Evolutionary conservation across 37 sponge, comb jelly and placozoan genomes (phyloP), one percentile per base, ranked within the genome.

Genomic region (Chondrilla cf. caribensis): DNA sequence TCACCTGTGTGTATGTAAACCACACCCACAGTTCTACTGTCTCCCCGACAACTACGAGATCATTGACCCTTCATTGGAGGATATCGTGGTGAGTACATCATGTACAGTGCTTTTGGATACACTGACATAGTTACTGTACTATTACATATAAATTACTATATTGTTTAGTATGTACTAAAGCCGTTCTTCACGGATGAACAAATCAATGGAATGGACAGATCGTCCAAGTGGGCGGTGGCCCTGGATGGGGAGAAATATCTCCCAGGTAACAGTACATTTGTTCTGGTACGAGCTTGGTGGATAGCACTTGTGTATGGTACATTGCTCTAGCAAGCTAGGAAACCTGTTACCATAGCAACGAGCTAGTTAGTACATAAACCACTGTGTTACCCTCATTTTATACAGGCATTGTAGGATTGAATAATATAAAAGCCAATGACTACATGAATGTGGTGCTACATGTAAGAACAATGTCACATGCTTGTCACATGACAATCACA

Each of bases 21-120:
- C 24, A 7, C 42, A 29, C 47, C 57, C 47, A 18, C 44, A 90
- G 68, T 59, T 86, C 51, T 60, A 21, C 81, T 98, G 99, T 38
- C 89, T 98, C 22, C 99, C 99, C 0, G 99, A 98, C 87, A 96
- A 98, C 87, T 98, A 98, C 68, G 87, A 93, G 83, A 95, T 98
- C 77, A 87, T 93, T 82, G 99, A 98, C 83, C 78, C 99, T 0
- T 96, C 99, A 26, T 84, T 98, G 15, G 99, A 96, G 38, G 99
- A 98, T 84, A 98, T 98, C 33, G 95, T 95, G 81, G 96, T 95
- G 64, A 28, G 77, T 66, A 32, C 0, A 47, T 55, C 21, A 32
- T 19, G n/a, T n/a, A n/a, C n/a, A n/a, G n/a, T n/a, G n/a, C n/a
- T n/a, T n/a, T n/a, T n/a, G n/a, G n/a, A n/a, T n/a, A n/a, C n/a